Evolutionary conservation across 2,888 invertebrate genomes (phyloP).

Genomic region (Drosophila koepferae): DNA sequence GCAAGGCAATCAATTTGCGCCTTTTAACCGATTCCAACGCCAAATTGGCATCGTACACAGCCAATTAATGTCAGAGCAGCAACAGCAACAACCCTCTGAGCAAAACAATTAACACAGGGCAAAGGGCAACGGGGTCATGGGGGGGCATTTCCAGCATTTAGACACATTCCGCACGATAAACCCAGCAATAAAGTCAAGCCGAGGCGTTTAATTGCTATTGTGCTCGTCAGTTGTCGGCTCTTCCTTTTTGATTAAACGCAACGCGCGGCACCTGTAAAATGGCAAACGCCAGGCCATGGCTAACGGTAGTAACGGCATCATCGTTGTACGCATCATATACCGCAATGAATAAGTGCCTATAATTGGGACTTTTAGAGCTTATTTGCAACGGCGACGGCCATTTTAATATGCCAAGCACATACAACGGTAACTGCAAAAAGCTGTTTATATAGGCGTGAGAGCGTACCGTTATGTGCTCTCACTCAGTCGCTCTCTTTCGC

Average conservation of each 20-base stretch:
- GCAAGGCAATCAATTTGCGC: slow-evolving; percentile 82
- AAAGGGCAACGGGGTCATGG: slow-evolving; percentile 4
- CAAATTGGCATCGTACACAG: slow-evolving; percentile 75
- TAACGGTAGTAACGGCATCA: slow-evolving; percentile 40
- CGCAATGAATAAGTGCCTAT: slow-evolving; percentile 81
- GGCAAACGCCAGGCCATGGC: slow-evolving; percentile 3
- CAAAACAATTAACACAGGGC: slow-evolving; percentile 55
- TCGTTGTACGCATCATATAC: slow-evolving; percentile 71
- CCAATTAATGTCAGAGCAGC: slow-evolving; percentile 76
- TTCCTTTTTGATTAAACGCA: slow-evolving; percentile 65
- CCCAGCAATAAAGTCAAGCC: slow-evolving; percentile 77
- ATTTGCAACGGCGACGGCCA: slow-evolving; percentile 51
- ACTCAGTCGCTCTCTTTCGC: slow-evolving; percentile 23
- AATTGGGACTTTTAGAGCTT: slow-evolving; percentile 74
- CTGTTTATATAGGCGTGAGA: slow-evolving; percentile 13
- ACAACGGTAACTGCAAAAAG: slow-evolving; percentile 31
- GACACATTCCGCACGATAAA: slow-evolving; percentile 72
- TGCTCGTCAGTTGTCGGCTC: slow-evolving; percentile 58
- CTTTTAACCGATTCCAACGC: slow-evolving; percentile 65
- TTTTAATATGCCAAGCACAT: slow-evolving; percentile 47
- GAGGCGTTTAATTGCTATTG: slow-evolving; percentile 77
- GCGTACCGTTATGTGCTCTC: slow-evolving; percentile 10
- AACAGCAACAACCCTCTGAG: slow-evolving; percentile 36
- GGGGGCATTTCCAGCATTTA: not conserved
- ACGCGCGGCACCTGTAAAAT: slow-evolving; percentile 37